Conservation (phyloP, 2,888 invertebrate genomes). For the Trachelus stipa region DNA sequence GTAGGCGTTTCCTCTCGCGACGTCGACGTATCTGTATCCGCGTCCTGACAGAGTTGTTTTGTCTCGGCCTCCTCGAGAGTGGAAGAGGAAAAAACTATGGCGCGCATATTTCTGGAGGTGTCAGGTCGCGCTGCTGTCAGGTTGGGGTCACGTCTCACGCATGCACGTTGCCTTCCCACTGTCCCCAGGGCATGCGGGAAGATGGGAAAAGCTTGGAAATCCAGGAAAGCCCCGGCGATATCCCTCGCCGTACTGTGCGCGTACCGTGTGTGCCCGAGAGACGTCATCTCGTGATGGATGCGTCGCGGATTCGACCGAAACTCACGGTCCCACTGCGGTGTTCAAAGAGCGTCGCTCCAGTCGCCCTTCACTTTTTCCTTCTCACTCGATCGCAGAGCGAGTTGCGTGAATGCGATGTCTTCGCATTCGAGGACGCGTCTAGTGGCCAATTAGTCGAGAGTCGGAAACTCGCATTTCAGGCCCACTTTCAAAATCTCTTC, state of each 20-base stretch:
- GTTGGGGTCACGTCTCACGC: conserved; percentile 41
- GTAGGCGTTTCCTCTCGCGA: background rate
- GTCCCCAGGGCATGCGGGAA: conserved; percentile 38
- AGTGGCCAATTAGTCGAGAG: too few relatives aligned
- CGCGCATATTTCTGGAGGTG: conserved; percentile 35
- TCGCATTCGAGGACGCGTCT: background rate
- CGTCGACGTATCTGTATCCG: background rate
- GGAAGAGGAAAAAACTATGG: conserved; percentile 16
- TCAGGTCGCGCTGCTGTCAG: conserved; percentile 33
- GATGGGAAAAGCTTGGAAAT: conserved; percentile 15
- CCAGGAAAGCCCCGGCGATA: conserved; percentile 10
- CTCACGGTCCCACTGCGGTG: conserved; percentile 28
- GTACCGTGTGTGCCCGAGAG: background rate
- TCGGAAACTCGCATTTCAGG: too few relatives aligned
- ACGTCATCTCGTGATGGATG: conserved; percentile 52
- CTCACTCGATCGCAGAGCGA: background rate
- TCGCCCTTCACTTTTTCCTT: conserved; percentile 8
- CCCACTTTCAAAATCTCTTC: too few relatives aligned
- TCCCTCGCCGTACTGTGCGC: background rate
- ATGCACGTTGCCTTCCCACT: conserved; percentile 36
- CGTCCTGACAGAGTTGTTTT: conserved; percentile 1
- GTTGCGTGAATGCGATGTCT: background rate
- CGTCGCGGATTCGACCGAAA: conserved; percentile 55
- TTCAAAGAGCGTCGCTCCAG: background rate
- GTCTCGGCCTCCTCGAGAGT: background rate